phyloP scores from a whole-genome alignment of 2,888 invertebrate genomes.

The Macrophya alboannulata region DNA sequence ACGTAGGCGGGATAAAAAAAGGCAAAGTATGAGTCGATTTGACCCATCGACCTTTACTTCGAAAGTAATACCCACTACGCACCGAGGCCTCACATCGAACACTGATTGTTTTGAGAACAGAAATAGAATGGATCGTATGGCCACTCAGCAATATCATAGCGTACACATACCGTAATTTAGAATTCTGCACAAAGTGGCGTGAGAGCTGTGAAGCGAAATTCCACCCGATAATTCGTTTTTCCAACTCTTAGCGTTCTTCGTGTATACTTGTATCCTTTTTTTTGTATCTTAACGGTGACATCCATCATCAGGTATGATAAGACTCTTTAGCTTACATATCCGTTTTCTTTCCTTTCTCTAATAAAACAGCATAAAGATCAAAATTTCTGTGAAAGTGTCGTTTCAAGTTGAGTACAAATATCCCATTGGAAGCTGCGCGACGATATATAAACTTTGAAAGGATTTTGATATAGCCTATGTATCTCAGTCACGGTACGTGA shows the following conservation, averaged over 20 bases:
- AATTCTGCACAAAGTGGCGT: neutral
- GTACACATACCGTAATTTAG: constrained; percentile 6
- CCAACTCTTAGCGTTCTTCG: neutral
- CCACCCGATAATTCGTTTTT: neutral
- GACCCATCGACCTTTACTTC: constrained; percentile 14
- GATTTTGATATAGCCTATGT: neutral
- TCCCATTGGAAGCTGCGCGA: neutral
- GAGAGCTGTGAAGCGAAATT: neutral
- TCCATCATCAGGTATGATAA: neutral
- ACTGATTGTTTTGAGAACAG: constrained; percentile 25
- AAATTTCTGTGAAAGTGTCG: neutral
- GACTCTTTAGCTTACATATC: neutral
- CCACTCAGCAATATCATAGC: neutral
- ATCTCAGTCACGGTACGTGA: constrained; percentile 34
- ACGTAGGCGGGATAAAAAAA: neutral
- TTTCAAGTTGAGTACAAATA: neutral
- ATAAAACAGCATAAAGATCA: neutral
- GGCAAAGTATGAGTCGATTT: neutral
- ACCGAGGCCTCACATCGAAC: neutral
- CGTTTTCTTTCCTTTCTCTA: neutral
- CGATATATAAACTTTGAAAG: constrained; percentile 12
- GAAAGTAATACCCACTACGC: neutral
- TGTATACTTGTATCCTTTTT: neutral
- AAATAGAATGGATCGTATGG: constrained; percentile 2
- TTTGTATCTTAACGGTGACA: neutral